phyloP scores from a whole-genome alignment of 1,140 invertebrate species.

The Ostrea edulis region DNA sequence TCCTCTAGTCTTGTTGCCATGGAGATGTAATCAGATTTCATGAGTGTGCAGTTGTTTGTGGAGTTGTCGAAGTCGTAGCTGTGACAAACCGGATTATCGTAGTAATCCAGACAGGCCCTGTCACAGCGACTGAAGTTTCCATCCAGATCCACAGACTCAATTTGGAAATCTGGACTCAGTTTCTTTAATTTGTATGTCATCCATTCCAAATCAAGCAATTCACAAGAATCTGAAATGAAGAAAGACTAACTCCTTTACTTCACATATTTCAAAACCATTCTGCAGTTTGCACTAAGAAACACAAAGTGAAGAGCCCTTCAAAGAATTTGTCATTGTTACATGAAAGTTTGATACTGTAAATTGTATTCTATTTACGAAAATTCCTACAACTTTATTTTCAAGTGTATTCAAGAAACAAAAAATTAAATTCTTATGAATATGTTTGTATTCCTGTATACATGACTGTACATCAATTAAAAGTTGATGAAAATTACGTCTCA shows the following conservation, averaged over 20 bases:
- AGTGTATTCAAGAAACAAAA: too few species aligned
- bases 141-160: slow-evolving; percentile 43
- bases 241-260: not conserved
- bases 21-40: slow-evolving; percentile 46
- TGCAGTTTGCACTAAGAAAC: too few species aligned
- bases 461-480: too few species aligned
- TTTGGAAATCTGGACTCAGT: not conserved
- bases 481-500: too few species aligned
- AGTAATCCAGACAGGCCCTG: slow-evolving; percentile 41
- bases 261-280: too few species aligned
- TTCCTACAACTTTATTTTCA: too few species aligned
- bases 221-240: slow-evolving; percentile 64
- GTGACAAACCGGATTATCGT: slow-evolving; percentile 50
- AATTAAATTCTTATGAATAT: too few species aligned
- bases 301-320: too few species aligned
- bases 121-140: slow-evolving; percentile 52
- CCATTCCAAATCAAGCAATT: slow-evolving; percentile 65
- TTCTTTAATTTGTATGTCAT: slow-evolving; percentile 49
- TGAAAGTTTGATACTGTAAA: too few species aligned
- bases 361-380: too few species aligned
- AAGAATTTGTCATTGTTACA: too few species aligned
- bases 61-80: slow-evolving; percentile 58
- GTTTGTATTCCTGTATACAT: too few species aligned
- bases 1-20: slow-evolving; percentile 1
- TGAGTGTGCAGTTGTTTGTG: slow-evolving; percentile 58